Conservation (phyloP, 2,888 invertebrate species). For the Ochropleura leucogaster region DNA sequence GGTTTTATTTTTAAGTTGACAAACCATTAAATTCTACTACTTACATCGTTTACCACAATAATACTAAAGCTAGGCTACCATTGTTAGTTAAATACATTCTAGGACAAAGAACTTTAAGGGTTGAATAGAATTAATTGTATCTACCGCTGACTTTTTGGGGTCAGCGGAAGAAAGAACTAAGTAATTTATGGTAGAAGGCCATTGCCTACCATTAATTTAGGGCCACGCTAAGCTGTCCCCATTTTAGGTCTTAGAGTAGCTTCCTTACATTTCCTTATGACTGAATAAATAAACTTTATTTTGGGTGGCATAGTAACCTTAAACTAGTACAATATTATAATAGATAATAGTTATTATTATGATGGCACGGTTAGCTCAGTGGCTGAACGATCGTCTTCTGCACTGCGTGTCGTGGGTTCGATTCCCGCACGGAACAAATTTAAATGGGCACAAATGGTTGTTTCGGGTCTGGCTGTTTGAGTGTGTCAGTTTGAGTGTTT, state of each 20-base stretch:
- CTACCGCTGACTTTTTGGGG: slow-evolving; percentile 19
- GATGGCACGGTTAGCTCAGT: too few relatives aligned
- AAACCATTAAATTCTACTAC: not conserved
- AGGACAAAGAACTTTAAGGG: slow-evolving; percentile 9
- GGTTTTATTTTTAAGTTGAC: too few relatives aligned
- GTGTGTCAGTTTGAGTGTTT: too few relatives aligned
- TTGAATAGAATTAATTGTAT: slow-evolving; percentile 27
- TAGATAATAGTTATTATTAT: too few relatives aligned
- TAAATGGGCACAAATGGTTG: too few relatives aligned
- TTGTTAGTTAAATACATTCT: not conserved
- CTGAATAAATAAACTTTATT: too few relatives aligned
- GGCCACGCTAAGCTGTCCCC: not conserved
- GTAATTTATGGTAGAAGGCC: slow-evolving; percentile 30
- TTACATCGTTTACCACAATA: not conserved
- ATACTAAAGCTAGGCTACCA: not conserved
- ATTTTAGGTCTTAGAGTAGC: not conserved
- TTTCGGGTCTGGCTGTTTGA: too few relatives aligned
- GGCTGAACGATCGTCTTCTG: too few relatives aligned
- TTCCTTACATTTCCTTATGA: not conserved
- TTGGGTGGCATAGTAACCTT: too few relatives aligned
- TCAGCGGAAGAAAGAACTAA: slow-evolving; percentile 16
- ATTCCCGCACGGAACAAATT: too few relatives aligned
- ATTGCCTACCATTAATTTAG: not conserved
- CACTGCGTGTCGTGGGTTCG: too few relatives aligned
- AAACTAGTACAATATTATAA: too few relatives aligned